A percentile compares a stretch with the other conserved stretches of the same genome.
These are phyloP conservation scores for Pogonus chalceus DNA, from an alignment of 1,140 invertebrate genomes.

Conservation along the genomic window DNA sequence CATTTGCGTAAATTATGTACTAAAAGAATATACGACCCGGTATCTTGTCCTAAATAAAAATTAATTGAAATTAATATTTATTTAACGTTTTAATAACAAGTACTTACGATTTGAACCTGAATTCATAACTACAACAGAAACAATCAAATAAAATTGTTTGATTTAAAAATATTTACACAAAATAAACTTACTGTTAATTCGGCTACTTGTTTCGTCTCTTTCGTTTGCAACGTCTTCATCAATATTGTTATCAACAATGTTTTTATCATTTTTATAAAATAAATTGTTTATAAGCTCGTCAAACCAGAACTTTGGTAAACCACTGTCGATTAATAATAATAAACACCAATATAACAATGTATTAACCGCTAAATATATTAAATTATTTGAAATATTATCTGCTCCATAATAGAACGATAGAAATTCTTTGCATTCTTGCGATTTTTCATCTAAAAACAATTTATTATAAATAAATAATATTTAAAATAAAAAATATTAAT, in stretches of 20 bases:
- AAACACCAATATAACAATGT: neutral
- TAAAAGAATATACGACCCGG: neutral
- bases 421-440: neutral
- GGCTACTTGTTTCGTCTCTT: neutral
- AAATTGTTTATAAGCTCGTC: neutral
- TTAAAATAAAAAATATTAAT: neutral
- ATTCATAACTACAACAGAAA: slow-evolving; percentile 20
- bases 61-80: no score
- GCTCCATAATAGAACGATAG: neutral
- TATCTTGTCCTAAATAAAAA: no score
- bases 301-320: neutral
- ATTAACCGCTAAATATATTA: neutral
- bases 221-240: neutral
- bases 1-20: slow-evolving; percentile 29
- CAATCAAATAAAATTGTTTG: neutral
- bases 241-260: neutral
- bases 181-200: neutral
- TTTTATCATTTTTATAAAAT: neutral
- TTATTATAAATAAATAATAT: neutral
- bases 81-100: no score
- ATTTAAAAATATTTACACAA: neutral
- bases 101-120: no score
- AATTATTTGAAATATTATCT: neutral
- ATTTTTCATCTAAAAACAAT: neutral
- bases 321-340: neutral